Evolutionary conservation across 2,888 invertebrate genomes (phyloP).

Genomic region (Heliconius charithonia): DNA sequence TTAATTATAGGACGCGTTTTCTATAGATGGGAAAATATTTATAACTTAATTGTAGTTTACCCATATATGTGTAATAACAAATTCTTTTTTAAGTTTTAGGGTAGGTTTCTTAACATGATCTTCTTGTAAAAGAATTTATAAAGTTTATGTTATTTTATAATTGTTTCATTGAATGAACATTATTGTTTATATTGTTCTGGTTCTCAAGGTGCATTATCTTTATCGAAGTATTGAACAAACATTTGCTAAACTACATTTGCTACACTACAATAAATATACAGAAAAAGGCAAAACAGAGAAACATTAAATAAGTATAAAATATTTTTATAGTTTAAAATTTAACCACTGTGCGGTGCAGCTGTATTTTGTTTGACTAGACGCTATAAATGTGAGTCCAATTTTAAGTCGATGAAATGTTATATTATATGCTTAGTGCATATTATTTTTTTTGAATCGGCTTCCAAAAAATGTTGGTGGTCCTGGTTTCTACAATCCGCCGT

Average conservation of each 20-base stretch:
- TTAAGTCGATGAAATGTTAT: no score
- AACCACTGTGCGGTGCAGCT: not conserved
- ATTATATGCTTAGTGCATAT: no score
- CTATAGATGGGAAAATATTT: constrained; percentile 8
- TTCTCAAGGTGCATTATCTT: not conserved
- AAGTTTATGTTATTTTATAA: not conserved
- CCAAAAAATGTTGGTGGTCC: no score
- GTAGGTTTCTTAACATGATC: not conserved
- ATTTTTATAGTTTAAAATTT: not conserved
- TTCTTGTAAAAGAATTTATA: not conserved
- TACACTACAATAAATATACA: not conserved
- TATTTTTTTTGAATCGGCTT: not conserved
- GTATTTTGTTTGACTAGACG: constrained; percentile 5
- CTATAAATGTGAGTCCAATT: not conserved
- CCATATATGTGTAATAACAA: not conserved
- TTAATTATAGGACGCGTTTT: constrained; percentile 65
- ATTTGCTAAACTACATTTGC: no score
- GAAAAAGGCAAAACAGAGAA: not conserved
- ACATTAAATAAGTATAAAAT: not conserved
- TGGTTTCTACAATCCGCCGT: not conserved
- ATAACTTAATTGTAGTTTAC: not conserved
- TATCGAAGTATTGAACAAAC: not conserved
- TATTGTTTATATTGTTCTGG: not conserved
- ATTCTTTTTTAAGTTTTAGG: no score
- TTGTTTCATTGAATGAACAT: not conserved